Conservation (phyloP, 2,888 invertebrate genomes). For the Acleris holmiana region DNA sequence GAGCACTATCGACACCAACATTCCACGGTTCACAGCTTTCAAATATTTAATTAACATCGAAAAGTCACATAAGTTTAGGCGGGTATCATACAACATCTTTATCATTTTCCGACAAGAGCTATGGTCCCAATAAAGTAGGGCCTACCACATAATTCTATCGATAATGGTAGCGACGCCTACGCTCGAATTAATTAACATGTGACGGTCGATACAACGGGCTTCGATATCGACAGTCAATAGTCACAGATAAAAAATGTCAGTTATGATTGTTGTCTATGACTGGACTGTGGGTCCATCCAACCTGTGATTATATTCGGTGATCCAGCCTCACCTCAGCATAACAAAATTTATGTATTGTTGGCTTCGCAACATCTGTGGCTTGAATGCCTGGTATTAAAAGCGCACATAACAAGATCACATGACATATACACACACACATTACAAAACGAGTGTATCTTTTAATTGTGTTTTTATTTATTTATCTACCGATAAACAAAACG, state of each 20-base stretch:
- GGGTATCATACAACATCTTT: constrained; percentile 32
- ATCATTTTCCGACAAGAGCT: constrained; percentile 35
- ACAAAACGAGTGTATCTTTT: too few species aligned
- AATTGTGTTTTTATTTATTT: too few species aligned
- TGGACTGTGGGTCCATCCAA: too few species aligned
- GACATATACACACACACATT: too few species aligned
- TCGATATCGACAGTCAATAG: constrained; percentile 61
- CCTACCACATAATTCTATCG: constrained; percentile 79
- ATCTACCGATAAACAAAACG: too few species aligned
- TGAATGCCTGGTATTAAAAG: too few species aligned
- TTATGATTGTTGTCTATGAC: too few species aligned
- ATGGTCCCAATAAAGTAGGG: constrained; percentile 66
- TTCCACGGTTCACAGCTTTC: constrained; percentile 18
- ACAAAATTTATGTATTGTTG: too few species aligned
- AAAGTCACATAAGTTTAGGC: constrained; percentile 33
- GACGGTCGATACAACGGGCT: constrained; percentile 65
- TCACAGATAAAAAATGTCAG: constrained; percentile 1
- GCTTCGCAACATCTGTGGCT: too few species aligned
- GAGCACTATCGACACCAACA: constrained; percentile 15
- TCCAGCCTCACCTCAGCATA: too few species aligned
- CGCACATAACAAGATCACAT: too few species aligned
- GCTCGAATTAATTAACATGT: constrained; percentile 80
- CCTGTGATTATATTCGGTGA: too few species aligned
- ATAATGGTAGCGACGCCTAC: constrained; percentile 78
- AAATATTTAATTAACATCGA: constrained; percentile 36